phyloP scores from a whole-genome alignment of 2,888 invertebrate genomes.

The Meteorus colon region DNA sequence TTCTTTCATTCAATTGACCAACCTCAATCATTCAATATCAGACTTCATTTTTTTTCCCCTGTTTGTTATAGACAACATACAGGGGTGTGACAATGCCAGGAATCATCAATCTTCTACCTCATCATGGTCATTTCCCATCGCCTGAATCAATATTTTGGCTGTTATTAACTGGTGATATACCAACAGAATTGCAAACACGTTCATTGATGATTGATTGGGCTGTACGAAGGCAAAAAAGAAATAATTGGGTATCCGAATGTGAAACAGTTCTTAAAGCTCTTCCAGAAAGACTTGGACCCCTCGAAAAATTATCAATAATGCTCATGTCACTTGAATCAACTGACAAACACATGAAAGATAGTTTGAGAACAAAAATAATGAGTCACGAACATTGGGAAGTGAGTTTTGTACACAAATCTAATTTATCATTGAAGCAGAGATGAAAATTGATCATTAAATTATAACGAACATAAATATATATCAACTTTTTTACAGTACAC shows the following conservation, averaged over 20 bases:
- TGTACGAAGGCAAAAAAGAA: constrained; percentile 57
- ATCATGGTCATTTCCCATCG: constrained; percentile 62
- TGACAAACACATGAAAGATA: constrained; percentile 52
- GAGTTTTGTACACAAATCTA: constrained; percentile 14
- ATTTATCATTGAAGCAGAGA: background rate
- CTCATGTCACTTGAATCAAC: constrained; percentile 59
- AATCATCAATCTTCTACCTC: constrained; percentile 60
- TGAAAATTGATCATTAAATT: background rate
- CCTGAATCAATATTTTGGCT: constrained; percentile 68
- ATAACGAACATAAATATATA: background rate
- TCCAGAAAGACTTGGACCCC: constrained; percentile 58
- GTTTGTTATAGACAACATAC: constrained; percentile 46
- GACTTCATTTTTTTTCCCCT: background rate
- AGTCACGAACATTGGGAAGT: constrained; percentile 65
- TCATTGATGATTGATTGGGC: constrained; percentile 64
- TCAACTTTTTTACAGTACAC: constrained; percentile 56
- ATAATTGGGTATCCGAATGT: constrained; percentile 60
- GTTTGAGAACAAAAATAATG: constrained; percentile 48
- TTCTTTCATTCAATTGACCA: background rate
- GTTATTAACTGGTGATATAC: constrained; percentile 65
- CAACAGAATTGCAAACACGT: constrained; percentile 63
- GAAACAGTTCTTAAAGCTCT: constrained; percentile 56
- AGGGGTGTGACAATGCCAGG: constrained; percentile 66
- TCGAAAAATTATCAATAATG: constrained; percentile 60
- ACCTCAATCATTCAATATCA: background rate